Base-by-base conservation (phyloP, 2,797 vertebrate species). In the Rhinella marina region DNA sequence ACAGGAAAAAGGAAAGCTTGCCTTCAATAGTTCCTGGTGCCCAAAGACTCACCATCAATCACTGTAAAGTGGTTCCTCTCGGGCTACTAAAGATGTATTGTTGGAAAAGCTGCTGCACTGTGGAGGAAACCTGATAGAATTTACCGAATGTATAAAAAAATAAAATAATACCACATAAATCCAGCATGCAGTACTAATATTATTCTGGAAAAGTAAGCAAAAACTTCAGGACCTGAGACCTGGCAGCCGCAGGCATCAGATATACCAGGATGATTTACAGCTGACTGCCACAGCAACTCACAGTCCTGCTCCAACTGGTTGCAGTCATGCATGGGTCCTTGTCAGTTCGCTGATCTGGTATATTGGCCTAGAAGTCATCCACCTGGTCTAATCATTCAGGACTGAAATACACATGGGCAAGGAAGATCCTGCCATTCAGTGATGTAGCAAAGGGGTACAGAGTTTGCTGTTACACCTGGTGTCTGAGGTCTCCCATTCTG, bases 1-100 rank as follows among this genome's bases (percentile, higher is more conserved):
- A 64, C 41, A 66, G 80, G 62, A 73, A 70, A 75, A 57, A 19
- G 77, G 56, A 79, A 27, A 73, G 54, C 9, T 48, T n/a, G 27
- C 11, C 29, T 84, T 73, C 66, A 73, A 50, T 72, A 59, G 52
- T n/a, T 73, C 25, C 25, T 48, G 27, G 41, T 64, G 81, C 81
- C 50, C 64, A 83, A 83, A 66, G 64, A 72, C 54, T 84, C 82
- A 0, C 54, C 2, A 73, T 84, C 27, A 54, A 84, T 84, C 82
- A 73, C 29, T 59, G 52, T 72, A 23, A 84, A 72, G 27, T 23
- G 54, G 27, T 57, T 84, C 13, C 82, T 73, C 68, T 59, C 21
- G n/a, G 82, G 82, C 68, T 73, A n/a, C 54, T 32, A 72, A 59
- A 73, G 68, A 84, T 84, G 52, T 73, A 73, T 73, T 73, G 81